phyloP scores from a whole-genome alignment of 2,888 invertebrate species.

The Argyresthia goedartella region DNA sequence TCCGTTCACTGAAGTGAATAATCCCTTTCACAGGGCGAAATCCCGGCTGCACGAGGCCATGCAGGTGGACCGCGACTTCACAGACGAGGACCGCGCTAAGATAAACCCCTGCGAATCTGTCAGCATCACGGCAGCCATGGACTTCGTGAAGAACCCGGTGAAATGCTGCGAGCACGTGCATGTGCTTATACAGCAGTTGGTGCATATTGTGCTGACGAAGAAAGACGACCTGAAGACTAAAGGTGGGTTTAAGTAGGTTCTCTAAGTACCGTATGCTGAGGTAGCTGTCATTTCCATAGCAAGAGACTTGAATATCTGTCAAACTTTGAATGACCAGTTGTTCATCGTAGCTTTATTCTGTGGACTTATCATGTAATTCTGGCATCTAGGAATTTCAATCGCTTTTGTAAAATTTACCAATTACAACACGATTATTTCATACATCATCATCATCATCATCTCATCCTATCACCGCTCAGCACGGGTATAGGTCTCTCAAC shows the following conservation, averaged over 20 bases:
- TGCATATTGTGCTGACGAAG: slow-evolving; percentile 87
- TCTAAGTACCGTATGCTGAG: neutral
- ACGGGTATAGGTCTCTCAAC: too few species aligned
- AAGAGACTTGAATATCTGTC: too few species aligned
- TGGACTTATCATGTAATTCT: too few species aligned
- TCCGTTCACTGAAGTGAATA: too few species aligned
- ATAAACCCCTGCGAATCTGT: slow-evolving; percentile 94
- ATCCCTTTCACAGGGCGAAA: slow-evolving; percentile 84
- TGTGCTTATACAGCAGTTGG: slow-evolving; percentile 85
- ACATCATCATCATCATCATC: too few species aligned
- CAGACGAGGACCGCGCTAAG: slow-evolving; percentile 83
- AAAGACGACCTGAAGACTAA: slow-evolving; percentile 91
- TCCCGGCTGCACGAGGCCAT: slow-evolving; percentile 93
- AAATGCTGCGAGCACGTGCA: slow-evolving; percentile 94
- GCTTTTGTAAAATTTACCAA: too few species aligned
- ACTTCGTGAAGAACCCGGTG: slow-evolving; percentile 96
- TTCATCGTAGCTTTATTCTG: too few species aligned
- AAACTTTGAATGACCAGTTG: too few species aligned
- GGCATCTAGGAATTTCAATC: too few species aligned
- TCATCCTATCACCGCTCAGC: too few species aligned
- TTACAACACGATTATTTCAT: too few species aligned
- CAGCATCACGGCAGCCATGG: slow-evolving; percentile 91
- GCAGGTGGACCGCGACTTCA: slow-evolving; percentile 91
- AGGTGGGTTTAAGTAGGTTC: slow-evolving; percentile 45
- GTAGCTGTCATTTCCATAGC: too few species aligned